Base-by-base conservation (phyloP, 2,888 invertebrate species). In the Noctuana brunneofusca region DNA sequence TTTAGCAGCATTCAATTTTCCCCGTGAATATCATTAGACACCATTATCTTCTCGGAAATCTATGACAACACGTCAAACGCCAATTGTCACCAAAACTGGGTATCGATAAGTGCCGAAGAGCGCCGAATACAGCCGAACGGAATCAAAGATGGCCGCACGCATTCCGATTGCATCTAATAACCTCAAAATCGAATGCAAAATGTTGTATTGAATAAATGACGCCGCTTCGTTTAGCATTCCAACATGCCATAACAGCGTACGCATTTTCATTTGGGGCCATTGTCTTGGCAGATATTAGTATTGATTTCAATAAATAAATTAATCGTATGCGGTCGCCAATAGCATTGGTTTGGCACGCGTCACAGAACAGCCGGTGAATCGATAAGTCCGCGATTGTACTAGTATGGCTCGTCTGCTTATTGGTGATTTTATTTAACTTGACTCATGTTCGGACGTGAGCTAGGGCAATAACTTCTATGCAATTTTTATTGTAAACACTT, bases 291-390 rank as follows among this genome's bases (percentile, higher is more conserved):
- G 90, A 89, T 90, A 90, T 90, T 88, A 90, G 90, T 90, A 89
- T 87, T 88, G 89, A 91, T 91, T 91, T 90, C 86, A 90, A 90
- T 91, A 90, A 89, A 90, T 91, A 90, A 89, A 91, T 90, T 90
- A 91, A 89, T 86, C 80, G 88, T 84, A 86, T 87, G 81, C 81
- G 77, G 78, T 80, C 86, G 76, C 79, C 77, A 84, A 90, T 88
- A 90, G 90, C 81, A 84, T 82, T 72, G 80, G 81, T 86, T 90
- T 90, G 90, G 89, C 90, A 90, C 89, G 90, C 87, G 90, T 78
- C 86, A 73, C 67, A 68, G 79, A 78, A 88, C 89, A 80, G 75
- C 74, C 79, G 80, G 75, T 85, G 90, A 89, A 89, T 89, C 80
- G 80, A 79, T 87, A 89, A 89, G 81, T 73, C 73, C 68, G 70